Conservation (phyloP, 2,888 invertebrate genomes). For the Abrostola tripartita region DNA sequence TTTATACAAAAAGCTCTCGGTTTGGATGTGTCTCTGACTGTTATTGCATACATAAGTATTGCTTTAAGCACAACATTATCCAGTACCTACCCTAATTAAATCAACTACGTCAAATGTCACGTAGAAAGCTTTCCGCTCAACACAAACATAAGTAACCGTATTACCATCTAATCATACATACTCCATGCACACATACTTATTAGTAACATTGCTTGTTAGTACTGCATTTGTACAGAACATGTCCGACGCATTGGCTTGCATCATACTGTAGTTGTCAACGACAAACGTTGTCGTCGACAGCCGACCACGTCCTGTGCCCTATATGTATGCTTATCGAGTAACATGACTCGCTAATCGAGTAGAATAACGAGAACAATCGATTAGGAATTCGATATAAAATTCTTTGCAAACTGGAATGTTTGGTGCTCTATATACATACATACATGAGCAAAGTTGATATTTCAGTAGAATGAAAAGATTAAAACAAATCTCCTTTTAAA, state of each 20-base stretch:
- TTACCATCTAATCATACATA: background rate
- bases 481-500: conserved; percentile 17
- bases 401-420: conserved; percentile 37
- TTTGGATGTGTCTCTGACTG: too few species aligned
- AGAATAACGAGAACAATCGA: conserved; percentile 55
- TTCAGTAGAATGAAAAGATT: conserved; percentile 6
- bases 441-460: conserved; percentile 20
- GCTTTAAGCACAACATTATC: too few species aligned
- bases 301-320: conserved; percentile 55
- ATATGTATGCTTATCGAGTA: conserved; percentile 52
- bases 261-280: conserved; percentile 59
- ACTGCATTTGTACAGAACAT: conserved; percentile 50
- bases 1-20: too few species aligned
- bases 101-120: conserved; percentile 9
- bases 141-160: background rate
- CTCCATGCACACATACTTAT: conserved; percentile 24
- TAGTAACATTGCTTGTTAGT: conserved; percentile 39
- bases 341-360: conserved; percentile 53
- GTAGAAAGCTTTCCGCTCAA: background rate
- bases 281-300: conserved; percentile 48
- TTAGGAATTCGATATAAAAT: conserved; percentile 48
- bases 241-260: conserved; percentile 58
- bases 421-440: conserved; percentile 34
- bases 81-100: too few species aligned
- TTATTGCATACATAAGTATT: too few species aligned